These are phyloP conservation scores for Campopleginae sp. DNA, from an alignment of 2,888 invertebrate genomes.

Conservation along the genomic window DNA sequence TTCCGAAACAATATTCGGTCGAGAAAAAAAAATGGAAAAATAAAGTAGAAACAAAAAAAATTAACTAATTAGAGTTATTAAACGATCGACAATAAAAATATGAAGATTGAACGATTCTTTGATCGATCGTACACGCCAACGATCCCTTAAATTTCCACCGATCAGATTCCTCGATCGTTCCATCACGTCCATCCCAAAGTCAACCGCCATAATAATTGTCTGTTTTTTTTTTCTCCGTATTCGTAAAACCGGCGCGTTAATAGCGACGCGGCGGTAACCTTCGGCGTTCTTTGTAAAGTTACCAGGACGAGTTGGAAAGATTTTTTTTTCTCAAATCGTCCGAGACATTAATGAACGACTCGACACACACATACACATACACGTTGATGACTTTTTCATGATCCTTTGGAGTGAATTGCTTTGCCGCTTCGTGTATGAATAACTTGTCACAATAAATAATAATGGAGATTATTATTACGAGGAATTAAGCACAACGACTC, in stretches of 20 bases:
- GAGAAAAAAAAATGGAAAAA: background rate
- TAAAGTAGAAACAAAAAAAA: background rate
- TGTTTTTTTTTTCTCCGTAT: background rate
- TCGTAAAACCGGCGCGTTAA: background rate
- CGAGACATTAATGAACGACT: constrained; percentile 6
- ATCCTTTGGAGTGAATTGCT: background rate
- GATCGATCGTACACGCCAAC: too few species aligned
- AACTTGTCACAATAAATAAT: constrained; percentile 50
- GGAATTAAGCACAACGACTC: constrained; percentile 7
- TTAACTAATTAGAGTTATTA: too few species aligned
- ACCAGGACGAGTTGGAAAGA: background rate
- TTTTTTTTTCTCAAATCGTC: background rate
- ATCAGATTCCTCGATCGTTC: background rate
- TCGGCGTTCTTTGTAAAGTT: constrained; percentile 8
- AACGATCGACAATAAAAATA: too few species aligned
- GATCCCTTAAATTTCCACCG: background rate
- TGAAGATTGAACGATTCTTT: too few species aligned
- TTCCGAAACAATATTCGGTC: background rate
- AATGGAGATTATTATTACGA: constrained; percentile 32
- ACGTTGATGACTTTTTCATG: background rate
- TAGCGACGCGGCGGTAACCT: background rate
- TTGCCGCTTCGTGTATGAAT: background rate
- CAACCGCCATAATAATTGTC: background rate
- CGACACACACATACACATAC: background rate
- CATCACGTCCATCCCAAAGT: background rate